Base-by-base conservation (phyloP, 1,140 invertebrate genomes). In the Tribolium castaneum region DNA sequence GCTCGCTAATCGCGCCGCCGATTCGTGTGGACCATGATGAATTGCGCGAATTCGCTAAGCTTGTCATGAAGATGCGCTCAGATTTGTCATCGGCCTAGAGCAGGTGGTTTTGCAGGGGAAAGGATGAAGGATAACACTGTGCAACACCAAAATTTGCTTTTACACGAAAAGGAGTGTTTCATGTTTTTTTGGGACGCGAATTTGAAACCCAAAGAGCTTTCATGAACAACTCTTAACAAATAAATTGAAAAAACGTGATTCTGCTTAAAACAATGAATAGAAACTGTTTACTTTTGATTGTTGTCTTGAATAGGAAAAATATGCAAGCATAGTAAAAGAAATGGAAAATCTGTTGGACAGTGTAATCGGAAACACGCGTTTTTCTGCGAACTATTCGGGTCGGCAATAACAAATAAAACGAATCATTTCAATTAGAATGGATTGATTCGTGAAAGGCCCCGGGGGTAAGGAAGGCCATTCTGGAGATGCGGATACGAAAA, bases 371-470 rank as follows among this genome's bases (percentile, higher is more conserved):
- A 30, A 45, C 7, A 9, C 7, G 39, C 7, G 6, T 45, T 45
- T 45, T 10, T 5, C n/a, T n/a, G 0, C 4, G 2, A 35, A 12
- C 25, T 2, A 30, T 12, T 22, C 6, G 59, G 25, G n/a, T 66
- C 59, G 59, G 12, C 59, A 12, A 35, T 66, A 66, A 66, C 59
- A 35, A 34, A 25, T 14, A 66, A 66, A 35, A 66, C 35, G 59
- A 66, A 66, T 66, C 7, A 16, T 34, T 66, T 39, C 59, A 39
- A 66, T 66, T 66, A 66, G 59, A 66, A 66, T 66, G 12, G 59
- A 66, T 34, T 66, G 59, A 66, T 66, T 66, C 59, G 10, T 34
- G 59, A 66, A 35, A 45, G 30, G 30, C 30, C 59, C 25, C 14
- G 34, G n/a, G 35, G 19, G 6, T 66, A 13, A 9, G n/a, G 19